Conservation (phyloP, 2,113 vertebrate species). For the Brachionichthys hirsutus region DNA sequence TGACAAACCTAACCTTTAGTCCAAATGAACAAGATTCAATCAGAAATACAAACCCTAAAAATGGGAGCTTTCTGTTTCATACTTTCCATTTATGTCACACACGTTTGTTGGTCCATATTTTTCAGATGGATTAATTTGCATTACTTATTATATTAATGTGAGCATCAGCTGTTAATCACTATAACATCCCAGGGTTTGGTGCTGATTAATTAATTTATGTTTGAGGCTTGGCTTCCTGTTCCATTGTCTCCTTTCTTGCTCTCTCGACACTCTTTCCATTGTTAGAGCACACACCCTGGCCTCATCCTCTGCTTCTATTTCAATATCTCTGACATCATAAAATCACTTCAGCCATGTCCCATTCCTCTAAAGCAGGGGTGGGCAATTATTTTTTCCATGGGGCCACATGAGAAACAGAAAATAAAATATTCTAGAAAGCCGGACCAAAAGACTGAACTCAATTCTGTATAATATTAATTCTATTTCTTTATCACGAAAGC, state of each 20-base stretch:
- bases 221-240: conserved; percentile 45
- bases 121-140: conserved; percentile 11
- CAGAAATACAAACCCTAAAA: not conserved
- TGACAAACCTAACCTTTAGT: conserved; percentile 7
- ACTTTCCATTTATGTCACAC: conserved; percentile 21
- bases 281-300: conserved; percentile 25
- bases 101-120: conserved; percentile 1
- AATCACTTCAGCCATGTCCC: conserved; percentile 75
- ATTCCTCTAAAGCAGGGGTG: conserved; percentile 73
- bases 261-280: conserved; percentile 7
- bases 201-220: conserved; percentile 58
- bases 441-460: too few relatives aligned
- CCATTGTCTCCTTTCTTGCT: conserved; percentile 18
- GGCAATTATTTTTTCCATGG: too few relatives aligned
- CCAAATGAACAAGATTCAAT: not conserved
- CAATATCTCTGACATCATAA: conserved; percentile 75
- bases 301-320: conserved; percentile 59
- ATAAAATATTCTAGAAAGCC: too few relatives aligned
- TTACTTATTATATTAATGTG: conserved; percentile 30
- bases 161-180: conserved; percentile 38
- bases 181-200: conserved; percentile 15
- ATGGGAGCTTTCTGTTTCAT: not conserved
- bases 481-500: too few relatives aligned
- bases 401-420: too few relatives aligned
- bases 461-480: too few relatives aligned